Evolutionary conservation across 1,140 invertebrate species (phyloP), one percentile per base, ranked within the genome.

Genomic region (Pogonomyrmex californicus): DNA sequence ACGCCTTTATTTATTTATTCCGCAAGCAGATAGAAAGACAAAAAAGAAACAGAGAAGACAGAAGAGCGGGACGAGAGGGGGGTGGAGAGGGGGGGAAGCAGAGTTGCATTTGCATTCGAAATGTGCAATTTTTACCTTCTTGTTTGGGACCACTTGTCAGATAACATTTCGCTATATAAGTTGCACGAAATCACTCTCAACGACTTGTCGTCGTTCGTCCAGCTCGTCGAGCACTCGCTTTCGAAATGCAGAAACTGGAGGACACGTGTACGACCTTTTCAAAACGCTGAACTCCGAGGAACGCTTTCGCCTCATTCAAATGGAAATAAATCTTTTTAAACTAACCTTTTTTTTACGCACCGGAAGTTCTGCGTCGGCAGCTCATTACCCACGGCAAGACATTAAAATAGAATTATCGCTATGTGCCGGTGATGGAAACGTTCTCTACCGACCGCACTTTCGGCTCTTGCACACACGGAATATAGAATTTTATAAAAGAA

Each of bases 1-100:
- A 41, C 47, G 41, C 49, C 75, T 89, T 89, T 70, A 86, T 91
- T 91, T 70, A 86, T 91, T 91, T 89, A 91, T 87, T 90, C 86
- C 85, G 83, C 73, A 87, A 87, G 83, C 90, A 77, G 87, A 87
- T 82, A 33, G 60, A 23, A 17, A 89, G 33, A 23, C 23, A 23
- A 23, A 23, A 23, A 23, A 23, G 23, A 23, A 23, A 23, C 0
- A 23, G 23, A 23, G 23, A 23, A 23, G 23, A 23, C 23, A 23
- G 23, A 23, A 23, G 23, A 23, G 23, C 23, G 23, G 23, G 23
- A 23, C 23, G 23, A 23, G 23, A 23, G 23, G 23, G 23, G 23
- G 23, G 23, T n/a, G n/a, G n/a, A n/a, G n/a, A n/a, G 23, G 23
- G 23, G 23, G 23, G 23, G 23, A 56, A 44, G 33, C 63, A 54